Percentiles rank a stretch among this genome's conserved stretches.
Evolutionary conservation across 2,797 vertebrate species (phyloP).

Genomic region (Cynodonichthys magdalenae): DNA sequence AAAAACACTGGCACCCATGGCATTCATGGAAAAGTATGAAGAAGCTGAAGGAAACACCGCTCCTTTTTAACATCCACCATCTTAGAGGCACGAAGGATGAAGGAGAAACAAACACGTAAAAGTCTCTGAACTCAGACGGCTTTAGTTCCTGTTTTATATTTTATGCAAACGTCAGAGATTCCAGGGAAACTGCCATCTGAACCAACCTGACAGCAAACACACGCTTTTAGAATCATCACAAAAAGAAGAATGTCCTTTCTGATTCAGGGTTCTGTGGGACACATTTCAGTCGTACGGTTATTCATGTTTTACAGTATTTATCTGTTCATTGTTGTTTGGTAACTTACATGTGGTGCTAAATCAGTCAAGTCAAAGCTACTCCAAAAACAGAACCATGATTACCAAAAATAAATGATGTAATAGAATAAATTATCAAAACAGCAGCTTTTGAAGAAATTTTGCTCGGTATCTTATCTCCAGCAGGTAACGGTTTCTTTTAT

Average conservation of each 20-base stretch:
- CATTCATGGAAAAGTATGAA: background rate
- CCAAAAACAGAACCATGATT: background rate
- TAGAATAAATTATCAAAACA: too few species aligned
- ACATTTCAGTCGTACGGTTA: constrained; percentile 1
- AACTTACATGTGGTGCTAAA: background rate
- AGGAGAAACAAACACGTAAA: constrained; percentile 10
- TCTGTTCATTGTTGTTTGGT: background rate
- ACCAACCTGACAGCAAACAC: constrained; percentile 25
- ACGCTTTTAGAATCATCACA: background rate
- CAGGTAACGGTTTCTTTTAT: too few species aligned
- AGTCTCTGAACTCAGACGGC: constrained; percentile 20
- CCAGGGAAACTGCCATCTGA: constrained; percentile 26
- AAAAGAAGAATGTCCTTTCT: background rate
- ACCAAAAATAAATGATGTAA: too few species aligned
- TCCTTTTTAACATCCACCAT: constrained; percentile 4
- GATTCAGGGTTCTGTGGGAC: constrained; percentile 1
- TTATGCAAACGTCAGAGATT: constrained; percentile 19
- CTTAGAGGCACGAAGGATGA: constrained; percentile 5
- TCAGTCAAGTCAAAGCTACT: constrained; percentile 3
- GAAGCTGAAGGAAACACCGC: constrained; percentile 11
- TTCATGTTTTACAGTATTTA: background rate
- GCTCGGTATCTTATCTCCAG: too few species aligned
- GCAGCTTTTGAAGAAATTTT: too few species aligned
- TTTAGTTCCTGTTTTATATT: constrained; percentile 5
- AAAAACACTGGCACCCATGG: constrained; percentile 21